These are phyloP conservation scores for Equus quagga DNA, from an alignment of 2,113 vertebrate genomes.

Conservation along the genomic window DNA sequence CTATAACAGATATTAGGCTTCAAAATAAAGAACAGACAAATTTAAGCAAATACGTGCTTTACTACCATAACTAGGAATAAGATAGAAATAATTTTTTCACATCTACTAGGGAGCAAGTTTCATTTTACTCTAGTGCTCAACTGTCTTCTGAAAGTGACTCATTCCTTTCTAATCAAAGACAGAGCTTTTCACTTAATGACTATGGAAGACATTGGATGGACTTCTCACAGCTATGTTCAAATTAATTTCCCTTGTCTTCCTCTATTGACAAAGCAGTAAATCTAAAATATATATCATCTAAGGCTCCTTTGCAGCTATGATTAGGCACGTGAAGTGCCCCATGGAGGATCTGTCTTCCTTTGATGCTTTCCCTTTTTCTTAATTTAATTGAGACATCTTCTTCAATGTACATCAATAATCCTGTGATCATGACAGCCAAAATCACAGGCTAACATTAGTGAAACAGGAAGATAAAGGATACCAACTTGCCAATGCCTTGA, in stretches of 20 bases:
- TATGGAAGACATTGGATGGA: not conserved
- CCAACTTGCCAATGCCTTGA: not conserved
- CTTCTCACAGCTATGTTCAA: conserved; percentile 19
- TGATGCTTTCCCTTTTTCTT: not conserved
- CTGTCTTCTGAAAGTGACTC: not conserved
- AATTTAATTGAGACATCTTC: conserved; percentile 7
- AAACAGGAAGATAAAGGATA: not conserved
- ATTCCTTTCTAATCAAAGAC: conserved; percentile 26
- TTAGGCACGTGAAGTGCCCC: not conserved
- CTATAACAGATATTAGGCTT: not conserved
- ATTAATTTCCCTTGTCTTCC: not conserved
- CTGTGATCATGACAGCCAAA: not conserved
- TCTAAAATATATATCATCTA: not conserved
- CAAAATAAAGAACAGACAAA: not conserved
- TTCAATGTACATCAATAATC: not conserved
- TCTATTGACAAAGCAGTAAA: conserved; percentile 1
- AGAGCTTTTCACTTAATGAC: conserved; percentile 2
- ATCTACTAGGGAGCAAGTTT: not conserved
- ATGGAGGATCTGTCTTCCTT: not conserved
- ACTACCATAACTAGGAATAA: not conserved
- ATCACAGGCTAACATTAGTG: not conserved
- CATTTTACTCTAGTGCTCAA: not conserved
- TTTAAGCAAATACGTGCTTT: not conserved
- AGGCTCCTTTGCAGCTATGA: not conserved
- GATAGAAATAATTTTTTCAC: not conserved